phyloP scores from a whole-genome alignment of 2,113 vertebrate species.

The Cyprinodon tularosa region DNA sequence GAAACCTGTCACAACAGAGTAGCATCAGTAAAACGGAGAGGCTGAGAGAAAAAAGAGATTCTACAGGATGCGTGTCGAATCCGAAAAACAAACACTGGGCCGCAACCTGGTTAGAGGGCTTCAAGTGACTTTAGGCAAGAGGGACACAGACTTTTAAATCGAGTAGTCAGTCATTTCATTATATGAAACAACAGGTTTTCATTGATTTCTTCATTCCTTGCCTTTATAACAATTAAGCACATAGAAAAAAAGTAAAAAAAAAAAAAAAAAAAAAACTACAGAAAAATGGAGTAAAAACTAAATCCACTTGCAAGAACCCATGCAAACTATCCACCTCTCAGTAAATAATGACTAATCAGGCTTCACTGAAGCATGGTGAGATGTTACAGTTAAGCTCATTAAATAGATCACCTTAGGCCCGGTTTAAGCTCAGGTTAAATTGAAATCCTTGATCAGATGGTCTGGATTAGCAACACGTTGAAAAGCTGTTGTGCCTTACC shows the following conservation, averaged over 20 bases:
- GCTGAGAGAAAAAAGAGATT: not conserved
- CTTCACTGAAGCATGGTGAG: conserved; percentile 17
- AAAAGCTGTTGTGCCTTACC: not conserved
- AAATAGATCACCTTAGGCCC: conserved; percentile 62
- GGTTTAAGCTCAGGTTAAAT: conserved; percentile 70
- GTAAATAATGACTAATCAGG: conserved; percentile 1
- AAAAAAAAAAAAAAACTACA: too few relatives aligned
- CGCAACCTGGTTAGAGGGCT: not conserved
- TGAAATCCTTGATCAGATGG: conserved; percentile 73
- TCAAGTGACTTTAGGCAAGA: too few relatives aligned
- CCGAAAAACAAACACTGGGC: not conserved
- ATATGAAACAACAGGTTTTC: not conserved
- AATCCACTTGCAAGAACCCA: not conserved
- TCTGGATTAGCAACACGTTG: conserved; percentile 58
- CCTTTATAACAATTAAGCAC: not conserved
- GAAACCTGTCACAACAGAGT: conserved; percentile 62
- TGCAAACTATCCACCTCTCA: not conserved
- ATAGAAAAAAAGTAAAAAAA: too few relatives aligned
- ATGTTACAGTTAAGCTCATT: conserved; percentile 64
- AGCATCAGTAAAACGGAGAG: conserved; percentile 25
- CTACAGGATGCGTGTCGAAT: conserved; percentile 3
- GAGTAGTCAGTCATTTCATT: too few relatives aligned
- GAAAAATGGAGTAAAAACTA: not conserved
- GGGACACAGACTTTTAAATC: not conserved
- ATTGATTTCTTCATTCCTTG: not conserved